Percentiles rank a stretch among this genome's conserved stretches.
phyloP scores from a whole-genome alignment of 2,797 vertebrate genomes.

The Neopelma chrysocephalum region DNA sequence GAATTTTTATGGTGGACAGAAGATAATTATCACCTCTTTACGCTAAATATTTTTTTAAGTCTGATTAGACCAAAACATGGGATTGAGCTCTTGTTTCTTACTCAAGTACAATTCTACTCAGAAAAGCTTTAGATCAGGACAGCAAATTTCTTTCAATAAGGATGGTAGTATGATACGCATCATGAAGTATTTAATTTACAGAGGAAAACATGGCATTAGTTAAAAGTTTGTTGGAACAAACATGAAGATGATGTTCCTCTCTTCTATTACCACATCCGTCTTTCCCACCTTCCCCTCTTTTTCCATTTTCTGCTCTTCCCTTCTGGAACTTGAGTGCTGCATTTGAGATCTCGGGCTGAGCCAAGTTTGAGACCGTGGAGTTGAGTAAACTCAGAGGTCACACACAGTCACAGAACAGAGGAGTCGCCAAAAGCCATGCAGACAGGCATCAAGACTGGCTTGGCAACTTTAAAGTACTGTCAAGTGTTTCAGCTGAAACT shows the following conservation, averaged over 20 bases:
- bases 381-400: background rate
- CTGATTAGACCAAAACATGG: background rate
- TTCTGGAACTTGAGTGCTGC: background rate
- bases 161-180: background rate
- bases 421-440: background rate
- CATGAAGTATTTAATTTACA: background rate
- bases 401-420: background rate
- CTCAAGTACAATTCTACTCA: background rate
- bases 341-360: background rate
- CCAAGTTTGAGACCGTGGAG: background rate
- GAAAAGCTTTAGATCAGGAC: background rate
- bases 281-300: background rate
- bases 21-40: background rate
- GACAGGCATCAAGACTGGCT: background rate
- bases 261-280: background rate
- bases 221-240: background rate
- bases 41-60: background rate
- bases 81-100: background rate
- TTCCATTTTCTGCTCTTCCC: background rate
- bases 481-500: background rate
- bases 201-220: background rate
- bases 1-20: constrained; percentile 4
- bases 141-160: background rate
- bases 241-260: background rate
- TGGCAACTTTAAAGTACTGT: background rate